Base-by-base conservation (phyloP, 2,888 invertebrate species). In the Erannis defoliaria region DNA sequence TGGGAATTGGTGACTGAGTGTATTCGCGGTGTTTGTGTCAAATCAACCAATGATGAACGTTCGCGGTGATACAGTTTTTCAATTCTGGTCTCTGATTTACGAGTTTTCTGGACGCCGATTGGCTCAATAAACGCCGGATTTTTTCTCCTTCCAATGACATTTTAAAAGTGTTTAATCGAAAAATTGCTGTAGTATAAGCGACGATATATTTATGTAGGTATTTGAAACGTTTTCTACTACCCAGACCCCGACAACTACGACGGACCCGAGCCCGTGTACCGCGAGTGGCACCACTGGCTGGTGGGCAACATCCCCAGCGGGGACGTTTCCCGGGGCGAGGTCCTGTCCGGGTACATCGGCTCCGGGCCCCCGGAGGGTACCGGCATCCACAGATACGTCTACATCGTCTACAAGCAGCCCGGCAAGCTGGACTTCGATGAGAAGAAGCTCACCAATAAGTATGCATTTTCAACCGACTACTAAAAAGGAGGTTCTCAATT, bases 211-310 rank as follows among this genome's bases (percentile, higher is more conserved):
- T n/a, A n/a, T n/a, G n/a, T n/a, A n/a, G n/a, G n/a, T n/a, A n/a
- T n/a, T n/a, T n/a, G 9, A 2, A 29, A 29, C 9, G 0, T 9
- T 12, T 12, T 31, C 2, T 10, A 8, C 9, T 18, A 10, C 37
- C 0, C 82, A 93, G 98, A 98, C 93, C 98, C 98, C 0, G 98
- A 98, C 93, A 98, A 98, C 26, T 98, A 98, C 21, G 96, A 96
- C 64, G 95, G 98, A 0, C 88, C 94, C 3, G 94, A 96, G 37
- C 96, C 95, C 0, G 96, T 94, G 49, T 95, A 94, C 78, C 94
- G 97, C 18, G 98, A 98, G 87, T 97, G 96, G 96, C 96, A 96
- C 75, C 98, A 98, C 84, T 98, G 98, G 98, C 85, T 98, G 5
- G 96, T 98, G 0, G 96, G 94, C 37, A 98, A 98, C 83, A 96